Evolutionary conservation across 1,140 invertebrate genomes (phyloP).

Genomic region (Microvelia longipes): DNA sequence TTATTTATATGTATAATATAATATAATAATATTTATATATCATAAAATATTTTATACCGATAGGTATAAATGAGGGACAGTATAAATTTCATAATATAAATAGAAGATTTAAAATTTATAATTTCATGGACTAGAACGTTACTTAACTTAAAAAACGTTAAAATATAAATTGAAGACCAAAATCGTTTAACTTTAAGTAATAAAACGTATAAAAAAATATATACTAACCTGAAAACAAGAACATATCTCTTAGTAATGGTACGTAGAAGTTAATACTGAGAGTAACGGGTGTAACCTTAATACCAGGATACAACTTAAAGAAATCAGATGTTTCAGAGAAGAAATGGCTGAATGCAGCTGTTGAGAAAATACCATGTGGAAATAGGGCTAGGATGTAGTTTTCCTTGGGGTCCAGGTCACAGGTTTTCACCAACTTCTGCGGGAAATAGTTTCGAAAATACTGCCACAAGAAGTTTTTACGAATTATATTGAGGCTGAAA

Average conservation of each 20-base stretch:
- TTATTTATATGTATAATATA: too few relatives aligned
- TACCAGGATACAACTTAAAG: slow-evolving; percentile 54
- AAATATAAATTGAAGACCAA: too few relatives aligned
- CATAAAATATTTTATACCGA: too few relatives aligned
- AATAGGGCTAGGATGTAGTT: slow-evolving; percentile 77
- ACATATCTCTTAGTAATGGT: slow-evolving; percentile 11
- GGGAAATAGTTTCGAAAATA: slow-evolving; percentile 71
- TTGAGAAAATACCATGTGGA: slow-evolving; percentile 74
- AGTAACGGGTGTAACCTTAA: slow-evolving; percentile 30
- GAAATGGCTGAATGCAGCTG: slow-evolving; percentile 58
- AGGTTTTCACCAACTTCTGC: slow-evolving; percentile 59
- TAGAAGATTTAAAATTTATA: too few relatives aligned
- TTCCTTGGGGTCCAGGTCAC: slow-evolving; percentile 53
- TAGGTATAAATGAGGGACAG: too few relatives aligned
- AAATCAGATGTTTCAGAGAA: slow-evolving; percentile 56
- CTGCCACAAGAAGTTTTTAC: slow-evolving; percentile 38
- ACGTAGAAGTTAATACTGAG: slow-evolving; percentile 10
- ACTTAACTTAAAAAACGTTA: too few relatives aligned
- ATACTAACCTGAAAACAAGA: slow-evolving; percentile 4
- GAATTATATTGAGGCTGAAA: not conserved
- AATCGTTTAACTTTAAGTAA: too few relatives aligned
- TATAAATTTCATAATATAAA: too few relatives aligned
- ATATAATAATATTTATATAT: too few relatives aligned
- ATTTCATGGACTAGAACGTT: too few relatives aligned
- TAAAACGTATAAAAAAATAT: not conserved